Evolutionary conservation across 1,140 invertebrate genomes (phyloP).

Genomic region (Drosophila mauritiana): DNA sequence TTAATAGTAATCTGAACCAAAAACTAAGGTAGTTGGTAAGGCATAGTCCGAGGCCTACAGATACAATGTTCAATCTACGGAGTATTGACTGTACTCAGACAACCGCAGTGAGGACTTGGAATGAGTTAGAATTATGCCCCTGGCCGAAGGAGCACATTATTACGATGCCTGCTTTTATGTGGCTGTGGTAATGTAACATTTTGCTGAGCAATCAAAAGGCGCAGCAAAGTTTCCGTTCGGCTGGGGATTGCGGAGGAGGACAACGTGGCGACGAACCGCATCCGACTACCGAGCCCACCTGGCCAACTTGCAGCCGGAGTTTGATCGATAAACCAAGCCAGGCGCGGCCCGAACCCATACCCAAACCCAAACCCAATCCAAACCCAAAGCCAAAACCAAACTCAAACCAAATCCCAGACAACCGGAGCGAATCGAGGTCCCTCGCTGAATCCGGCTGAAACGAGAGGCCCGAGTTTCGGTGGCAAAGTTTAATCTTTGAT

Average conservation of each 20-base stretch:
- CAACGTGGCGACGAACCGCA: conserved; percentile 21
- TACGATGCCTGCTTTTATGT: conserved; percentile 47
- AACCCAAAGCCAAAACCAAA: not conserved
- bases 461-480: conserved; percentile 24
- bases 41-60: too few relatives aligned
- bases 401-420: not conserved
- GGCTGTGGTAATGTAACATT: conserved; percentile 58
- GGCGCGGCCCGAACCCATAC: too few relatives aligned
- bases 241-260: not conserved
- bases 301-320: conserved; percentile 51
- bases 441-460: conserved; percentile 9
- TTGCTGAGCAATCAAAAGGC: conserved; percentile 62
- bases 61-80: not conserved
- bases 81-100: conserved; percentile 28
- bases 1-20: too few relatives aligned
- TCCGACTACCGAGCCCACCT: conserved; percentile 31
- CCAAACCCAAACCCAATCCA: not conserved
- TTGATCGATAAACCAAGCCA: conserved; percentile 55
- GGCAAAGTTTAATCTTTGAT: conserved; percentile 49
- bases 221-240: conserved; percentile 33
- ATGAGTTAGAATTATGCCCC: conserved; percentile 38
- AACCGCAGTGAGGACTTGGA: conserved; percentile 2
- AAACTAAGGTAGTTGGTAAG: too few relatives aligned
- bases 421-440: conserved; percentile 29
- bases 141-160: conserved; percentile 28